phyloP scores from a whole-genome alignment of 2,113 vertebrate species.

The Antennarius striatus region DNA sequence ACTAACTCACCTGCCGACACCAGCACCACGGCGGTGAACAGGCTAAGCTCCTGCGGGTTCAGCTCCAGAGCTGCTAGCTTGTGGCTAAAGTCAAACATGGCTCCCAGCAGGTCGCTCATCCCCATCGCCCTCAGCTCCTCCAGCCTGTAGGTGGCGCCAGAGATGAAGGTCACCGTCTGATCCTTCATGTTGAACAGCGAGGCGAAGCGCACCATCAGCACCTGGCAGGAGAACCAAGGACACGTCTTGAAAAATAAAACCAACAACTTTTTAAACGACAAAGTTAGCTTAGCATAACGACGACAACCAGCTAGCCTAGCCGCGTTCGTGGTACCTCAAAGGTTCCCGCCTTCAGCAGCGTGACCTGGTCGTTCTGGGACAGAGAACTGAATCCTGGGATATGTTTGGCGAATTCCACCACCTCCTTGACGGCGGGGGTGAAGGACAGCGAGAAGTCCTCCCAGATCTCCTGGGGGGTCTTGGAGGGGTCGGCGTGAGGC shows the following conservation, averaged over 20 bases:
- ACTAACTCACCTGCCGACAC: slow-evolving; percentile 92
- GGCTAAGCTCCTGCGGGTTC: slow-evolving; percentile 92
- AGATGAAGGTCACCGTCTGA: slow-evolving; percentile 91
- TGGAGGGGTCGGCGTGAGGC: slow-evolving; percentile 89
- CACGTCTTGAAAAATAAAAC: too few relatives aligned
- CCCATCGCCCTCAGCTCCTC: slow-evolving; percentile 90
- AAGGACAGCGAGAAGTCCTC: slow-evolving; percentile 98
- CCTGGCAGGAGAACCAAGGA: slow-evolving; percentile 71
- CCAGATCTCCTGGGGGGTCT: slow-evolving; percentile 96
- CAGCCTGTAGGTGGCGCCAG: slow-evolving; percentile 85
- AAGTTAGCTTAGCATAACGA: too few relatives aligned
- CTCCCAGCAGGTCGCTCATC: slow-evolving; percentile 92
- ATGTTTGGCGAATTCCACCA: slow-evolving; percentile 96
- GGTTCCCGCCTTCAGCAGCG: slow-evolving; percentile 95
- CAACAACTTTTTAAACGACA: slow-evolving; percentile 31
- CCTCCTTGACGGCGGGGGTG: slow-evolving; percentile 95
- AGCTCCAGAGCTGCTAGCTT: slow-evolving; percentile 92
- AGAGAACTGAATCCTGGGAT: slow-evolving; percentile 95
- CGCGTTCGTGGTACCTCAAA: slow-evolving; percentile 85
- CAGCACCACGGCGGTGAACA: slow-evolving; percentile 96
- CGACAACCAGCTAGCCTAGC: too few relatives aligned
- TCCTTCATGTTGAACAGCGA: slow-evolving; percentile 92
- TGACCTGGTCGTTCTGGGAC: slow-evolving; percentile 94
- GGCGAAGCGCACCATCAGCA: slow-evolving; percentile 96
- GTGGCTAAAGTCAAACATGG: slow-evolving; percentile 98